Conservation (phyloP, 2,888 invertebrate species). For the Meiosimyza decipiens region DNA sequence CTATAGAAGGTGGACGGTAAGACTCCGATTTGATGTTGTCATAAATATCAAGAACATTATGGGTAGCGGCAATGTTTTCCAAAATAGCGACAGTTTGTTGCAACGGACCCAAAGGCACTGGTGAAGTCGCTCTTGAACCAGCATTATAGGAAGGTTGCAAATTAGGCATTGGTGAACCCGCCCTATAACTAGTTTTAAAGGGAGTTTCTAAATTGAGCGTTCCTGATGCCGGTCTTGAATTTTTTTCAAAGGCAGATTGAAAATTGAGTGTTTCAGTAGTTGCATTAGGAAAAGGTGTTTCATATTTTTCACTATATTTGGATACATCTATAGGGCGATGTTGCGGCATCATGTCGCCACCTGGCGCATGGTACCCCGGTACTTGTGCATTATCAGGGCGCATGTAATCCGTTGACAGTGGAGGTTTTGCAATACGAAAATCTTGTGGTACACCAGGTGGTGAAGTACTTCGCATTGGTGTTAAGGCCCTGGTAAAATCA, state of each 20-base stretch:
- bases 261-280: too few species aligned
- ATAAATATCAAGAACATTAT: constrained; percentile 56
- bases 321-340: constrained; percentile 62
- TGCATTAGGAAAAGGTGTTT: too few species aligned
- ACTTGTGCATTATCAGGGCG: constrained; percentile 46
- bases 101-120: constrained; percentile 44
- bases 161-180: constrained; percentile 9
- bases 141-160: too few species aligned
- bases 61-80: constrained; percentile 52
- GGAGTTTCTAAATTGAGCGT: too few species aligned
- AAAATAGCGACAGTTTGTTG: constrained; percentile 55
- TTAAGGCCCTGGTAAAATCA: constrained; percentile 46
- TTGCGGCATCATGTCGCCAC: constrained; percentile 53
- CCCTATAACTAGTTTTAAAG: background rate
- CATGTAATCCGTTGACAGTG: constrained; percentile 59
- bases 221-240: too few species aligned
- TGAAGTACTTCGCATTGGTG: constrained; percentile 45
- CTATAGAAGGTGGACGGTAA: constrained; percentile 56
- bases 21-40: constrained; percentile 59
- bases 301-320: constrained; percentile 49
- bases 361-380: background rate
- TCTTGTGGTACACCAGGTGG: constrained; percentile 50
- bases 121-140: background rate
- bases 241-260: too few species aligned
- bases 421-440: constrained; percentile 57